These are phyloP conservation scores for Ormyrus thymus DNA, from an alignment of 2,888 invertebrate species.

Conservation along the genomic window DNA sequence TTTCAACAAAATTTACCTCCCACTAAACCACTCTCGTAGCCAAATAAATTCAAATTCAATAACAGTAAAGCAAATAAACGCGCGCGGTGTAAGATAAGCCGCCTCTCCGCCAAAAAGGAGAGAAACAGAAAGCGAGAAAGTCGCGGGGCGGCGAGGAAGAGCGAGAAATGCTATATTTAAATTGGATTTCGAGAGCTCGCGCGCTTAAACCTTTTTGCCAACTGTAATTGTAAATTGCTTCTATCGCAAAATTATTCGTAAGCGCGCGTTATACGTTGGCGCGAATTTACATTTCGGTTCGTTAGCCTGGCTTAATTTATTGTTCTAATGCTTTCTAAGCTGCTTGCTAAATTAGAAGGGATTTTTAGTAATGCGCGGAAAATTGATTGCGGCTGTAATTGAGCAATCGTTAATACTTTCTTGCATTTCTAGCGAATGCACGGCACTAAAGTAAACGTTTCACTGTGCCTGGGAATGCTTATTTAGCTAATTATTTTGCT, in stretches of 20 bases:
- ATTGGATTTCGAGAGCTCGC: constrained; percentile 2
- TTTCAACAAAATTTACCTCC: constrained; percentile 41
- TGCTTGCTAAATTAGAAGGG: background rate
- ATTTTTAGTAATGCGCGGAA: too few species aligned
- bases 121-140: background rate
- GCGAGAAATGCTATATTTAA: constrained; percentile 3
- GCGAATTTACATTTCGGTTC: too few species aligned
- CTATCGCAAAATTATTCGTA: background rate
- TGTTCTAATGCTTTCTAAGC: background rate
- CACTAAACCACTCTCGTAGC: constrained; percentile 14
- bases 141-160: background rate
- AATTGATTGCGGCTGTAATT: too few species aligned
- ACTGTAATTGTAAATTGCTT: constrained; percentile 10
- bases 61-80: constrained; percentile 42
- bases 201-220: constrained; percentile 3
- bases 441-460: background rate
- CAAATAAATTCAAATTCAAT: constrained; percentile 51
- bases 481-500: too few species aligned
- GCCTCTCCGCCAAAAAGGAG: background rate
- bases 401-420: background rate
- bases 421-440: background rate
- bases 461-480: background rate
- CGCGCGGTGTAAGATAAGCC: constrained; percentile 8
- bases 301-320: background rate
- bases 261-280: too few species aligned